Evolutionary conservation across 2,888 invertebrate species (phyloP), one percentile per base, ranked within the genome.

Genomic region (Melanotus villosus): DNA sequence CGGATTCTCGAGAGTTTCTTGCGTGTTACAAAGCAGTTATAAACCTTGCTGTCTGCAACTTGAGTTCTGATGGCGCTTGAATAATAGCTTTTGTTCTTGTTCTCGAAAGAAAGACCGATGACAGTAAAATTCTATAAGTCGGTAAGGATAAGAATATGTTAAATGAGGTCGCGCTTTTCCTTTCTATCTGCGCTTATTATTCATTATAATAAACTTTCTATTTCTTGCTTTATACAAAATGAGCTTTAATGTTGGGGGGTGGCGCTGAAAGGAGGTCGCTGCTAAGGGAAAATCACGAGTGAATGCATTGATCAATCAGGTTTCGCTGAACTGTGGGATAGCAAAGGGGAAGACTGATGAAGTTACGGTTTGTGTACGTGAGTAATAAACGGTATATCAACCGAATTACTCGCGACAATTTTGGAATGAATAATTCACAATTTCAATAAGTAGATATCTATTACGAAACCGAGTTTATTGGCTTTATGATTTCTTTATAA

Each of bases 41-140:
- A 65, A 70, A 57, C 65, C 71, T 68, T 68, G 65, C 65, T 72
- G 70, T 57, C 66, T 65, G 65, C 63, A 65, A 68, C 64, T 71
- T 69, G 68, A 72, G 68, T 69, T 69, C 57, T 69, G 68, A 70
- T 72, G 72, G 73, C 69, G 72, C 72, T 73, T 74, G 71, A 75
- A 75, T 75, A 75, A 75, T 73, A 67, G 75, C 74, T 71, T 75
- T 75, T 75, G 75, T 75, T 75, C 73, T 64, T 64, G 68, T 56
- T 32, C 50, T 34, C 50, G 60, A 71, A 72, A 69, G 70, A 74
- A 71, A 70, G 63, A 57, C 67, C 69, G 72, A 74, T 75, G 76
- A 76, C 76, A 76, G 72, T 71, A 71, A 62, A 65, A 73, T 75
- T 70, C 70, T 73, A 71, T 76, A 75, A 76, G 70, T 73, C 68